Evolutionary conservation across 2,113 vertebrate species (phyloP), one percentile per base, ranked within the genome.

Genomic region (Catagonus wagneri): DNA sequence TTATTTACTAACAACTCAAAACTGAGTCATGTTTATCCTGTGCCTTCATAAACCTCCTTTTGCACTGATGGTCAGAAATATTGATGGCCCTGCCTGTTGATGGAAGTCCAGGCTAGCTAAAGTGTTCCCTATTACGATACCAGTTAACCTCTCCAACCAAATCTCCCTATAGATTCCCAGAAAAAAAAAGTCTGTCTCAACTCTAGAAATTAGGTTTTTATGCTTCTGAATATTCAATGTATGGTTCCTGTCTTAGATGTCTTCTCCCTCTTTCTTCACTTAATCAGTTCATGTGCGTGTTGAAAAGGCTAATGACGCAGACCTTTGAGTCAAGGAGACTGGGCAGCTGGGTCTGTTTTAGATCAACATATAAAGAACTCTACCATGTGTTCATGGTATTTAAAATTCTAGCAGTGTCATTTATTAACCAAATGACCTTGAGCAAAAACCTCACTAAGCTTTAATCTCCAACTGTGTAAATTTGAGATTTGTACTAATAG

Each of bases 1-100:
- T 93, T 91, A 84, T 75, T 74, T 81, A 74, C 1, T 85, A 89
- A 44, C 2, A 44, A 54, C 22, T 90, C 34, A 92, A 66, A 15
- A 81, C 12, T 65, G 25, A 93, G 17, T 52, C 19, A 54, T 85
- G 0, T 88, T 84, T 84, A 61, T 60, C 25, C 12, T 54, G 14
- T 95, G 15, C 14, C 44, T 79, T 76, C 52, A 15, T 34, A 79
- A 90, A 15, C 10, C 14, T 29, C 1, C 14, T 27, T 81, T 87
- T 15, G 23, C 10, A 29, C 0, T 81, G 22, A 50, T 71, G 36
- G n/a, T n/a, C 0, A 0, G 1, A 14, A 11, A 11, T 19, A 32
- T 27, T 1, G 13, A 36, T 71, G 8, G 83, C 56, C 7, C 29
- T 95, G 2, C 22, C 27, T 16, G 27, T 5, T 84, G 25, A 83